Conservation (phyloP, 2,113 vertebrate species). For the Campylomormyrus numenius region DNA sequence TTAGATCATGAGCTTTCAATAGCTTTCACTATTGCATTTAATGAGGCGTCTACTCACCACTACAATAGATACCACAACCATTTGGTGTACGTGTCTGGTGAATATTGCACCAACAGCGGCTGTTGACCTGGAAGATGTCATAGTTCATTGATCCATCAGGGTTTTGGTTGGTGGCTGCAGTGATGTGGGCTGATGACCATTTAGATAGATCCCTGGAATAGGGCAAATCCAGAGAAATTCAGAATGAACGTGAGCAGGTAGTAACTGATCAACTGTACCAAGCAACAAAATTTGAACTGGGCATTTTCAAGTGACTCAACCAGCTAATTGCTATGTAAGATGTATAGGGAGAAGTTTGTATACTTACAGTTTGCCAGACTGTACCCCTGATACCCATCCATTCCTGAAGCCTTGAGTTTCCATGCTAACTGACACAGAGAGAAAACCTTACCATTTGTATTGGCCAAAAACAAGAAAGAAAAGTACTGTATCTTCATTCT, state of each 20-base stretch:
- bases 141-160: conserved; percentile 20
- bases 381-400: conserved; percentile 45
- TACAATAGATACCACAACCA: conserved; percentile 24
- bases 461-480: conserved; percentile 35
- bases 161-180: conserved; percentile 39
- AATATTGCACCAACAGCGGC: conserved; percentile 40
- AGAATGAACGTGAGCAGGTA: not conserved
- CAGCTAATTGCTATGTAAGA: not conserved
- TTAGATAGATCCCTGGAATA: conserved; percentile 54
- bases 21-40: not conserved
- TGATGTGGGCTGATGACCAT: conserved; percentile 50
- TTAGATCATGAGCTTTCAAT: not conserved
- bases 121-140: conserved; percentile 50
- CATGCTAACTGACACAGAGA: conserved; percentile 50
- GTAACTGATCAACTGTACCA: not conserved
- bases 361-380: conserved; percentile 59
- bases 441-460: conserved; percentile 37
- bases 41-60: not conserved
- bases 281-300: not conserved
- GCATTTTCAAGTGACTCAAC: not conserved
- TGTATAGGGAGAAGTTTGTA: not conserved
- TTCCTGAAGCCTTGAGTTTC: conserved; percentile 29
- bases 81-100: not conserved
- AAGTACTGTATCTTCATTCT: conserved; percentile 29
- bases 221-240: not conserved